A percentile compares a stretch with the other conserved stretches of the same genome.
Conservation (phyloP, 2,113 vertebrate genomes). For the Hyperopisus bebe region DNA sequence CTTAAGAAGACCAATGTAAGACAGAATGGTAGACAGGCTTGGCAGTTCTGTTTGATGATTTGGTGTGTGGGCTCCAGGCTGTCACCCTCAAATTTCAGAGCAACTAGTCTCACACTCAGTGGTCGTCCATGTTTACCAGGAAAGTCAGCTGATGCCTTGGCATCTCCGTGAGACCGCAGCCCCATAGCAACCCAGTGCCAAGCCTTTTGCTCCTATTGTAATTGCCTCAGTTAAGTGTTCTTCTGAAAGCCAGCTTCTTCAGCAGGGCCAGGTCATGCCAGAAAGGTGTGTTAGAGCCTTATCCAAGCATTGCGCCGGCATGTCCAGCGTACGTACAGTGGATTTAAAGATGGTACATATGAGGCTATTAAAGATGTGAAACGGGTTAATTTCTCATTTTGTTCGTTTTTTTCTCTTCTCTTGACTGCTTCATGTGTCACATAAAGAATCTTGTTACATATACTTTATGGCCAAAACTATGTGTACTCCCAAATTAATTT, state of each 20-base stretch:
- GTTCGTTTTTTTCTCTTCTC: not conserved
- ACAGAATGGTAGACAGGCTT: not conserved
- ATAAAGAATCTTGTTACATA: not conserved
- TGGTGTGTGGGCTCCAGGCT: not conserved
- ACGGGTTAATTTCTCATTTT: not conserved
- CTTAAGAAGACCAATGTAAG: not conserved
- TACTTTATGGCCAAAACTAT: not conserved
- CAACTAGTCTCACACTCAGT: not conserved
- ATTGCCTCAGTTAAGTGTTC: not conserved
- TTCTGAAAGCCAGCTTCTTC: not conserved
- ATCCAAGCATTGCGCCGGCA: not conserved
- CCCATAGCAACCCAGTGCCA: not conserved
- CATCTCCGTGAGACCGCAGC: not conserved
- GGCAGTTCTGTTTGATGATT: not conserved
- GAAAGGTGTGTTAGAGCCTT: not conserved
- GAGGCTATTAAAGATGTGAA: not conserved
- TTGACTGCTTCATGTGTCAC: not conserved
- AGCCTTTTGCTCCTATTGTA: slow-evolving; percentile 8
- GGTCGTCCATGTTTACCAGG: not conserved
- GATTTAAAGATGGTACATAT: not conserved
- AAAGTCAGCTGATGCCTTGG: not conserved
- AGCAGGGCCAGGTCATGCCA: not conserved
- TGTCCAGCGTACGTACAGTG: not conserved
- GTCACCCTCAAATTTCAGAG: not conserved
- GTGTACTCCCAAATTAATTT: not conserved